Evolutionary conservation across 2,113 vertebrate species (phyloP).

Genomic region (Fregata magnificens): DNA sequence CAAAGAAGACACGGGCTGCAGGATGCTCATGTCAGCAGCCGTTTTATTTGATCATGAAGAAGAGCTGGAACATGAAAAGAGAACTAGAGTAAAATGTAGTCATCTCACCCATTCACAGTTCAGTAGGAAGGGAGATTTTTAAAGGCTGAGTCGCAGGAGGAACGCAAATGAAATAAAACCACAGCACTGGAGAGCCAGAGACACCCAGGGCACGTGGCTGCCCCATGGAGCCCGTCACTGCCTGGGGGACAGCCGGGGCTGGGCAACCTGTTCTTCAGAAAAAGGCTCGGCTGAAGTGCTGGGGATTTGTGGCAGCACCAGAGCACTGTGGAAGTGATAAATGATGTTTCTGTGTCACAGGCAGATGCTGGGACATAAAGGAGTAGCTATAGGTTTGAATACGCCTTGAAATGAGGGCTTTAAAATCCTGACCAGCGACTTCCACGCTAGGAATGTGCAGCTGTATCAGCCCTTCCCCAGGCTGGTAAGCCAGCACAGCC

Average conservation of each 20-base stretch:
- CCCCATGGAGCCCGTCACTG: not conserved
- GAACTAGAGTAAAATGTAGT: not conserved
- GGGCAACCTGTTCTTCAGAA: not conserved
- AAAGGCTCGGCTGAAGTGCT: not conserved
- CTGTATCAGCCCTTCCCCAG: not conserved
- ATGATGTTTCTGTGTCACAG: not conserved
- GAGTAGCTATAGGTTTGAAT: not conserved
- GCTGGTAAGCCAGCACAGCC: not conserved
- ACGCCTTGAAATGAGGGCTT: not conserved
- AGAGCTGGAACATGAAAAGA: not conserved
- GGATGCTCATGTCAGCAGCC: not conserved
- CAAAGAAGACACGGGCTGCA: not conserved
- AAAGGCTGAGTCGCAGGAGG: not conserved
- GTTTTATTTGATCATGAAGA: not conserved
- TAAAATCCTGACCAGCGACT: not conserved
- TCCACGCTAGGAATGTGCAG: not conserved
- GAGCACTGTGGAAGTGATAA: not conserved
- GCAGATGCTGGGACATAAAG: not conserved
- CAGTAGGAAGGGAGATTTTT: not conserved
- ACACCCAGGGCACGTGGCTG: accelerated
- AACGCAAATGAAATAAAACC: not conserved
- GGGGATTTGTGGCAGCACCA: not conserved
- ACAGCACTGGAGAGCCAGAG: not conserved
- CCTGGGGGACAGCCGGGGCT: not conserved
- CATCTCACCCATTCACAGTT: not conserved